phyloP scores from a whole-genome alignment of 37 sponge, comb jelly and placozoan genomes.

The Hormiphora californensis region DNA sequence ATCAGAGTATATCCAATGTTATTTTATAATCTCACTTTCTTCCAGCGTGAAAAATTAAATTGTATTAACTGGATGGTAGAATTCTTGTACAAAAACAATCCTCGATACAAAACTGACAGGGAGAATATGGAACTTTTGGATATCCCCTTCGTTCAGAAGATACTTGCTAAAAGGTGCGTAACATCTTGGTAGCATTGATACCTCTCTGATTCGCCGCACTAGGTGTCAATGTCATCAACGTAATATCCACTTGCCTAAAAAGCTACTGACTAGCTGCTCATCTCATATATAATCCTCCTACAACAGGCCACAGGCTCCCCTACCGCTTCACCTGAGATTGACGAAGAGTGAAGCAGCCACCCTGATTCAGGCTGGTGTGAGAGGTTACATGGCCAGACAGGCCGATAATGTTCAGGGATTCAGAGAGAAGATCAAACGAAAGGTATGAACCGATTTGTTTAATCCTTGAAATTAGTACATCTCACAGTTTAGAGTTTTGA shows the following conservation, averaged over 20 bases:
- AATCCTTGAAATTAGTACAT: not conserved
- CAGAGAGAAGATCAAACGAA: constrained; percentile 25
- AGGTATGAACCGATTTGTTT: not conserved
- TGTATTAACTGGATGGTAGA: constrained; percentile 48
- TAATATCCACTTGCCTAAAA: not conserved
- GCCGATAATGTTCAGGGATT: not conserved
- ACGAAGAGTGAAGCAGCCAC: constrained; percentile 77
- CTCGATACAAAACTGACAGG: constrained; percentile 15
- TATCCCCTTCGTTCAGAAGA: constrained; percentile 50
- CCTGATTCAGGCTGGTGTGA: constrained; percentile 72
- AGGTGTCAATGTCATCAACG: not conserved
- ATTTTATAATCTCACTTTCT: no score
- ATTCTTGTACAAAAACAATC: constrained; percentile 21
- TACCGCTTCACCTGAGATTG: constrained; percentile 76
- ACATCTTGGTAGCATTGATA: not conserved
- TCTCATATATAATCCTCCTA: not conserved
- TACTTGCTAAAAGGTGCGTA: constrained; percentile 22
- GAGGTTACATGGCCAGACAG: constrained; percentile 62
- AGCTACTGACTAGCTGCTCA: not conserved
- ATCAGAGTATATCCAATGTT: no score
- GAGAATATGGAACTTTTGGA: constrained; percentile 30
- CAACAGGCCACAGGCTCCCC: constrained; percentile 74
- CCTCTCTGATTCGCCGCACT: not conserved
- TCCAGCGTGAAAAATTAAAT: constrained; percentile 35
- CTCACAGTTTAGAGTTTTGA: not conserved